A percentile compares a stretch with the other conserved stretches of the same genome.
Evolutionary conservation across 2,888 invertebrate genomes (phyloP).

Genomic region (Caenorhabditis afra): DNA sequence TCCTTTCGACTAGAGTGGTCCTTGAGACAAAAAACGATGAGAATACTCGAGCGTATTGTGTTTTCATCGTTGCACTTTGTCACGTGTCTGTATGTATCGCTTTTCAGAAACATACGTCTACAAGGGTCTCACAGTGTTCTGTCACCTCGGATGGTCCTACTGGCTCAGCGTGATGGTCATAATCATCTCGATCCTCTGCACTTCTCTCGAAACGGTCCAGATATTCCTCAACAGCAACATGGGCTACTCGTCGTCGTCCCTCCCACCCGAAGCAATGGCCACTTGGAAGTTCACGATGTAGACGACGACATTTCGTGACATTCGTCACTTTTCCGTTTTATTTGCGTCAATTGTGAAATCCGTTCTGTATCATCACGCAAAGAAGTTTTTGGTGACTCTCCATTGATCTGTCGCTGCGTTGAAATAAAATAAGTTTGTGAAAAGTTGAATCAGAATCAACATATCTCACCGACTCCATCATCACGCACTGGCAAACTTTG

Average conservation of each 20-base stretch:
- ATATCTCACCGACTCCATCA: slow-evolving; percentile 12
- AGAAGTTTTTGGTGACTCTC: slow-evolving; percentile 5
- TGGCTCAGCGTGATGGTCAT: slow-evolving; percentile 50
- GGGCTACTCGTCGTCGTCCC: slow-evolving; percentile 37
- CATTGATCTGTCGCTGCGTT: neutral
- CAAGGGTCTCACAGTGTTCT: slow-evolving; percentile 38
- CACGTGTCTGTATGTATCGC: neutral
- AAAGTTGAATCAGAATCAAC: slow-evolving; percentile 24
- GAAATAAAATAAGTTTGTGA: slow-evolving; percentile 33
- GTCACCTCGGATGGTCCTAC: slow-evolving; percentile 61
- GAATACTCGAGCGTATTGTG: slow-evolving; percentile 19
- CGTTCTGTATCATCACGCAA: slow-evolving; percentile 28
- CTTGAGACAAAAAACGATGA: slow-evolving; percentile 23
- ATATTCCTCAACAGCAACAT: slow-evolving; percentile 49
- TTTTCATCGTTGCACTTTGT: slow-evolving; percentile 18
- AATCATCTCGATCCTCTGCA: slow-evolving; percentile 43
- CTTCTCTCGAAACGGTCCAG: slow-evolving; percentile 47
- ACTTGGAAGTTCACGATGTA: slow-evolving; percentile 60
- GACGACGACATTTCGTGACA: slow-evolving; percentile 24
- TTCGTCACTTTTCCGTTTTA: slow-evolving; percentile 6
- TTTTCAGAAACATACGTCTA: slow-evolving; percentile 48
- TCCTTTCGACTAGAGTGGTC: neutral
- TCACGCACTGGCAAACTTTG: slow-evolving; percentile 14
- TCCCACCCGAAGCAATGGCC: slow-evolving; percentile 58
- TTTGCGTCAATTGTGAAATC: slow-evolving; percentile 46